Evolutionary conservation across 2,113 vertebrate species (phyloP), one percentile per base, ranked within the genome.

Genomic region (Stegastes partitus): DNA sequence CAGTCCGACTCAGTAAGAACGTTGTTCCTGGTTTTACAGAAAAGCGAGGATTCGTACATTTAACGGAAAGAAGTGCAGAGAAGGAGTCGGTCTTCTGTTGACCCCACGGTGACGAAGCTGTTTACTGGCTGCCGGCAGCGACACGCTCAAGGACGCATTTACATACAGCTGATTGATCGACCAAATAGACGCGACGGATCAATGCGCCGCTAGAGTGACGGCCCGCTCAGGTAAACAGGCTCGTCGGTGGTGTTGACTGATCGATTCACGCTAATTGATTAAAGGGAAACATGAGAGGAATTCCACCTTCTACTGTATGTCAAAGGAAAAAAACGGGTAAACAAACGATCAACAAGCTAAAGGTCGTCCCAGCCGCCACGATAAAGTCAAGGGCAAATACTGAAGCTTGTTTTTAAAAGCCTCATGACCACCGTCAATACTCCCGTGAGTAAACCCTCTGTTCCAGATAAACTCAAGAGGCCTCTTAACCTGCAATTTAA

Each of bases 191-290:
- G 11, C 9, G 9, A 77, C 23, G 23, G 28, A 68, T 81, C 56
- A 21, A 45, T 47, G 63, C 23, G 34, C 64, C 55, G 18, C 61
- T 5, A 9, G 18, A 57, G 11, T 28, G 58, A 56, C 23, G 37
- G 53, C 12, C 44, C 50, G 64, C 45, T 39, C 23, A 59, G 7
- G 22, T 54, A 49, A 61, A 61, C 28, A 23, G 53, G n/a, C 56
- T 21, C 11, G 14, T 19, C 8, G 22, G 42, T 25, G 8, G 56
- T 28, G 42, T 26, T 25, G 31, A 66, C n/a, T 56, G 59, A 58
- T 77, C 77, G 26, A 63, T 76, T 37, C 47, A 45, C 15, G 23
- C 28, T 39, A n/a, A 74, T 53, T 66, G 55, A 86, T 82, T 49
- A 66, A 23, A 37, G 54, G 54, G 64, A 77, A 26, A 9, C 49